These are phyloP conservation scores for Epinephelus cyanopodus DNA, from an alignment of 2,113 vertebrate species.

Conservation along the genomic window DNA sequence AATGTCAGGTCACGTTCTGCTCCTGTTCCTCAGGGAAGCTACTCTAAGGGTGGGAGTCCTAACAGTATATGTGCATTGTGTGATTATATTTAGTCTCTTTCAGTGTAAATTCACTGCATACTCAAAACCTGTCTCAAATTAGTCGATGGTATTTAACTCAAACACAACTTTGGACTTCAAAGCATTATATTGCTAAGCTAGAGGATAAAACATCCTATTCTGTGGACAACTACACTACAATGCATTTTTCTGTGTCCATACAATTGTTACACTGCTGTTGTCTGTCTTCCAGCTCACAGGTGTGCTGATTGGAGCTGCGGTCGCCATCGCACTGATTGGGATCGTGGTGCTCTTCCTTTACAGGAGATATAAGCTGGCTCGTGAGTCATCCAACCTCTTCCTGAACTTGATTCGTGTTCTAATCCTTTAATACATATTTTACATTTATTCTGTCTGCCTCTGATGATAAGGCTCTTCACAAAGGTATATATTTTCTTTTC, in stretches of 20 bases:
- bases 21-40: too few relatives aligned
- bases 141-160: neutral
- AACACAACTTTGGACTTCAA: slow-evolving; percentile 1
- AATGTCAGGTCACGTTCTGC: too few relatives aligned
- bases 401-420: neutral
- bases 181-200: neutral
- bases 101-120: neutral
- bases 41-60: too few relatives aligned
- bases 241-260: slow-evolving; percentile 1
- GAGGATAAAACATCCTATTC: neutral
- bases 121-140: slow-evolving; percentile 4
- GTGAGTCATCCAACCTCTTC: slow-evolving; percentile 82
- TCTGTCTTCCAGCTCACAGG: slow-evolving; percentile 87
- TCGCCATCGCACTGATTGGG: slow-evolving; percentile 84
- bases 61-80: too few relatives aligned
- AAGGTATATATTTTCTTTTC: neutral
- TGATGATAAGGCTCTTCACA: neutral
- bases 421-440: neutral
- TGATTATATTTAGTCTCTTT: neutral
- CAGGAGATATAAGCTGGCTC: slow-evolving; percentile 83
- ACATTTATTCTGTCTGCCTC: neutral
- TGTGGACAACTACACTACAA: neutral
- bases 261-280: neutral
- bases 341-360: slow-evolving; percentile 87
- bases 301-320: slow-evolving; percentile 88